Percentiles rank a stretch among this genome's conserved stretches.
Evolutionary conservation across 2,888 invertebrate species (phyloP).

Genomic region (Campopleginae sp.): DNA sequence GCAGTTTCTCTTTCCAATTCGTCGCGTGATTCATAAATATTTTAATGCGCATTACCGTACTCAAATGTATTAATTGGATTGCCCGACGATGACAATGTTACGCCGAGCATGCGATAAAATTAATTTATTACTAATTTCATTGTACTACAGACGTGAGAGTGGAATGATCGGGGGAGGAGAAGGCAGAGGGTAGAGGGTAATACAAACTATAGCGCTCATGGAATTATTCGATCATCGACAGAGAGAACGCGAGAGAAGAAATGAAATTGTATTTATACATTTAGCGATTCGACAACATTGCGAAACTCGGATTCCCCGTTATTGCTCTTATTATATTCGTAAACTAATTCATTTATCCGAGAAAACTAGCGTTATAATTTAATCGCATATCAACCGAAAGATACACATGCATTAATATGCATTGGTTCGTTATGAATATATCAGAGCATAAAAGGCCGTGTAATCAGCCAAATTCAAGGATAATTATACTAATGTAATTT

Average conservation of each 20-base stretch:
- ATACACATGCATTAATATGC: background rate
- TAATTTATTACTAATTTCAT: constrained; percentile 65
- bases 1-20: constrained; percentile 36
- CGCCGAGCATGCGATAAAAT: constrained; percentile 59
- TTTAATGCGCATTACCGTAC: constrained; percentile 31
- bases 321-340: constrained; percentile 49
- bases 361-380: constrained; percentile 57
- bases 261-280: constrained; percentile 28
- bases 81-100: constrained; percentile 57
- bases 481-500: background rate
- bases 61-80: constrained; percentile 65
- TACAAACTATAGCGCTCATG: constrained; percentile 5
- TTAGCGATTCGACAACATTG: constrained; percentile 49
- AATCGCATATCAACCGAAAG: constrained; percentile 26
- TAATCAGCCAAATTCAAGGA: background rate
- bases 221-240: constrained; percentile 55
- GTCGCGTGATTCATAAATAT: constrained; percentile 47
- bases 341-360: constrained; percentile 63
- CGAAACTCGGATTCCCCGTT: constrained; percentile 33
- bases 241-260: constrained; percentile 33
- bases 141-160: constrained; percentile 22
- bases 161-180: background rate
- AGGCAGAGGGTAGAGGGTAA: background rate
- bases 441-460: background rate
- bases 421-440: background rate